These are phyloP conservation scores for Abrostola tripartita DNA, from an alignment of 2,888 invertebrate species.

Conservation along the genomic window DNA sequence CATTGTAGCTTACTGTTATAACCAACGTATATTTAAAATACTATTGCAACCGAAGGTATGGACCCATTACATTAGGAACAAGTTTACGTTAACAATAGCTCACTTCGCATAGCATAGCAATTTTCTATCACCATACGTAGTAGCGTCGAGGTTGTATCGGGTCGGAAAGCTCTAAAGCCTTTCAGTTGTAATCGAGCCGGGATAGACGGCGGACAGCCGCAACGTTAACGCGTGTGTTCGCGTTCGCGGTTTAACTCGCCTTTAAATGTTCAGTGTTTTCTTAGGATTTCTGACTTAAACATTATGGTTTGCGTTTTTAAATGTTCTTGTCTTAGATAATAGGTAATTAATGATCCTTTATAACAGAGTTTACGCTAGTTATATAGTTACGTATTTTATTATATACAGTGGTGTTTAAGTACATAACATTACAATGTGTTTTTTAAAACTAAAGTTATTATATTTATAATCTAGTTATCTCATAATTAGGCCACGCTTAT, in stretches of 20 bases:
- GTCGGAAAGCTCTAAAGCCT: conserved; percentile 57
- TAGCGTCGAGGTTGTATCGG: conserved; percentile 45
- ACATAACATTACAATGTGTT: too few relatives aligned
- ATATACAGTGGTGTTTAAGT: too few relatives aligned
- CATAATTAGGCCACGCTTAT: too few relatives aligned
- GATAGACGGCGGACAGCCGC: conserved; percentile 47
- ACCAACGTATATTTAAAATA: too few relatives aligned
- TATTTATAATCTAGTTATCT: not conserved
- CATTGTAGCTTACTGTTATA: too few relatives aligned
- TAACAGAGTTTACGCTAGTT: not conserved
- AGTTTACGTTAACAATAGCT: not conserved
- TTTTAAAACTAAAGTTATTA: too few relatives aligned
- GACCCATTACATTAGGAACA: not conserved
- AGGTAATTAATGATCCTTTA: not conserved
- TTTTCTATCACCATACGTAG: conserved; percentile 52
- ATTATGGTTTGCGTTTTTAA: conserved; percentile 43
- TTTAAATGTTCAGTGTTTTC: conserved; percentile 46
- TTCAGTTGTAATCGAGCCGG: conserved; percentile 61
- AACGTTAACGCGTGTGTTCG: conserved; percentile 51
- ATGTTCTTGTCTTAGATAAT: conserved; percentile 12
- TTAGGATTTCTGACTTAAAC: conserved; percentile 40
- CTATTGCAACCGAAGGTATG: not conserved
- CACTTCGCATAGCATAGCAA: conserved; percentile 2
- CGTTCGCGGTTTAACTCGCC: conserved; percentile 45
- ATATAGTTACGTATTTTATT: not conserved